phyloP scores from a whole-genome alignment of 2,888 invertebrate genomes.

The Dynastes maya region DNA sequence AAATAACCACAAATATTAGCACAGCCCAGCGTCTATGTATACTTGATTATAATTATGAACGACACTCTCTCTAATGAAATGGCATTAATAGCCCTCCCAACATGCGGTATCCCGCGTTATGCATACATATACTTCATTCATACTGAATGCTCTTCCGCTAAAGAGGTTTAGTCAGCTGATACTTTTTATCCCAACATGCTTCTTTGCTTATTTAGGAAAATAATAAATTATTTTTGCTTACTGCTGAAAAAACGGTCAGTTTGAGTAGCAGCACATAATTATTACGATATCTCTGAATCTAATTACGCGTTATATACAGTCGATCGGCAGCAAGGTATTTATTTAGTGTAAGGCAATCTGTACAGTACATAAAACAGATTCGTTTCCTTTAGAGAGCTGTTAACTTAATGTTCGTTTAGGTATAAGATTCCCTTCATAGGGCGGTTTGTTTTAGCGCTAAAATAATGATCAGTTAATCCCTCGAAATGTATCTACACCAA shows the following conservation, averaged over 20 bases:
- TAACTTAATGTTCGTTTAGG: background rate
- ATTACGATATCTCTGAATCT: no score
- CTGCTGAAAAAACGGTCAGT: no score
- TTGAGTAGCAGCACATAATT: no score
- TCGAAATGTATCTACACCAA: background rate
- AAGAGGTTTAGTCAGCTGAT: no score
- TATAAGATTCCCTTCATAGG: background rate
- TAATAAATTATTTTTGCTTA: no score
- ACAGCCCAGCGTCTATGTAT: constrained; percentile 13
- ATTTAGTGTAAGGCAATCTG: background rate
- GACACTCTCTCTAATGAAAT: constrained; percentile 48
- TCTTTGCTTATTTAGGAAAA: no score
- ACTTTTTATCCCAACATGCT: no score
- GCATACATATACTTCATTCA: constrained; percentile 25
- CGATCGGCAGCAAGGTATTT: background rate
- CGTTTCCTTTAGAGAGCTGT: background rate
- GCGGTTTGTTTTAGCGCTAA: background rate
- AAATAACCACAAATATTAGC: constrained; percentile 50
- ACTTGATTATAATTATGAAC: constrained; percentile 40
- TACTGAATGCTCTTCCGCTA: background rate
- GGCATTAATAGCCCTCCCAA: constrained; percentile 20
- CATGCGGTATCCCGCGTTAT: background rate
- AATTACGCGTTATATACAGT: no score
- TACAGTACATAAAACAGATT: background rate
- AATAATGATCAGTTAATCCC: background rate